A percentile compares a stretch with the other conserved stretches of the same genome.
Evolutionary conservation across 2,113 vertebrate genomes (phyloP).

Genomic region (Lichenostomus cassidix): DNA sequence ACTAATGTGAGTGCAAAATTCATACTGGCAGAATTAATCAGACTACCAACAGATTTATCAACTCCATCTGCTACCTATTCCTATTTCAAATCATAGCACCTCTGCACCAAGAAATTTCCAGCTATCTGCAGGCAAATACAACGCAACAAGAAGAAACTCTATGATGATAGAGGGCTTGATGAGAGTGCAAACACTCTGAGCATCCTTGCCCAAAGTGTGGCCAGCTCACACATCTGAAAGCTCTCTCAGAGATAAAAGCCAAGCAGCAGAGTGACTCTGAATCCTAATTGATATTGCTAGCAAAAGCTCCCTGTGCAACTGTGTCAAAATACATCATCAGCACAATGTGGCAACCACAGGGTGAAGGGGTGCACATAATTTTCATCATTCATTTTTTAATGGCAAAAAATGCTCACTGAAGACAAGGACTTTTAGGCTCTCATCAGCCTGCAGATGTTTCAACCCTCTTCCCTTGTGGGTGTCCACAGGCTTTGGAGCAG

Average conservation of each 20-base stretch:
- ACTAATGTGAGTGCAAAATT: neutral
- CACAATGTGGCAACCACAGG: neutral
- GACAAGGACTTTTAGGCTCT: neutral
- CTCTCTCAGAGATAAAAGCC: neutral
- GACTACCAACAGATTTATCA: conserved; percentile 3
- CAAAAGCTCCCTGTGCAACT: neutral
- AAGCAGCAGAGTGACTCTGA: neutral
- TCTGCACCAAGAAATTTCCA: neutral
- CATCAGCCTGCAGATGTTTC: neutral
- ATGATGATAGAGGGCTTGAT: neutral
- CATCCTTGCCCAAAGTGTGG: neutral
- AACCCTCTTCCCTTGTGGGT: neutral
- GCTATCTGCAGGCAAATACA: neutral
- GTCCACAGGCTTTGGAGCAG: neutral
- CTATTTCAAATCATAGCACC: neutral
- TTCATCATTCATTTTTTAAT: neutral
- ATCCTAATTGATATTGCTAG: neutral
- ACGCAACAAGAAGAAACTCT: neutral
- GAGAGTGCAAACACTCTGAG: neutral
- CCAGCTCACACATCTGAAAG: neutral
- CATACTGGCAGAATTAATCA: conserved; percentile 10
- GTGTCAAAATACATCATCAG: neutral
- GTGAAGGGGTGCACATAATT: neutral
- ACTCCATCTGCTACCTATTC: neutral
- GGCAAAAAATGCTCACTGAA: neutral